A percentile compares a stretch with the other conserved stretches of the same genome.
Conservation (phyloP, 2,797 vertebrate genomes). For the Loris lydekkerianus region DNA sequence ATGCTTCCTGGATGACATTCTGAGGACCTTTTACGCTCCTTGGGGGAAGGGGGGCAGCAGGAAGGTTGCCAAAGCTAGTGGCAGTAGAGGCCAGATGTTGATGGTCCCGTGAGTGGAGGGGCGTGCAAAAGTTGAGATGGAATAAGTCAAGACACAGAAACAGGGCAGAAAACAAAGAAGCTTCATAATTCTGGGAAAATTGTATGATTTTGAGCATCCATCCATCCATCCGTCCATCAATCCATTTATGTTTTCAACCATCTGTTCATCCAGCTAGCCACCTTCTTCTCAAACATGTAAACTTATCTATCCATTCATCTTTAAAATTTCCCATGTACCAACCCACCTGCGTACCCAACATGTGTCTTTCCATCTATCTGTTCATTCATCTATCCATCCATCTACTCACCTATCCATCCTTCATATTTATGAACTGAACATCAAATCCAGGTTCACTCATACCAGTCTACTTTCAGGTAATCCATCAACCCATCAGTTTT, state of each 20-base stretch:
- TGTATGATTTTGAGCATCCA: neutral
- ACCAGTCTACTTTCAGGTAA: slow-evolving; percentile 20
- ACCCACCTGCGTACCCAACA: neutral
- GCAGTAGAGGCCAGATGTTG: slow-evolving; percentile 49
- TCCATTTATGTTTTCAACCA: neutral
- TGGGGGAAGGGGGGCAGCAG: slow-evolving; percentile 58
- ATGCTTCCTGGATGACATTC: slow-evolving; percentile 44
- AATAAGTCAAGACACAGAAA: slow-evolving; percentile 16
- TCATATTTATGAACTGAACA: slow-evolving; percentile 22
- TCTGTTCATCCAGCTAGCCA: neutral
- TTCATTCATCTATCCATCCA: neutral
- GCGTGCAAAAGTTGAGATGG: neutral
- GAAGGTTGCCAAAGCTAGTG: slow-evolving; percentile 67
- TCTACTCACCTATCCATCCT: neutral
- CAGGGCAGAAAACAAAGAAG: neutral
- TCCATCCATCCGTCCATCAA: neutral
- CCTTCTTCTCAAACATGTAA: slow-evolving; percentile 34
- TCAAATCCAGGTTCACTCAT: neutral
- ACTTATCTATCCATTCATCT: neutral
- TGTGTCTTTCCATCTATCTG: neutral
- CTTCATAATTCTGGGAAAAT: neutral
- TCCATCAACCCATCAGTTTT: neutral
- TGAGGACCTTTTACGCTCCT: slow-evolving; percentile 63
- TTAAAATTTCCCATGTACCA: neutral
- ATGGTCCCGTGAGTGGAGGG: neutral